A percentile compares a stretch with the other conserved stretches of the same genome.
These are phyloP conservation scores for Ophioninae sp. DNA, from an alignment of 2,888 invertebrate species.

Conservation along the genomic window DNA sequence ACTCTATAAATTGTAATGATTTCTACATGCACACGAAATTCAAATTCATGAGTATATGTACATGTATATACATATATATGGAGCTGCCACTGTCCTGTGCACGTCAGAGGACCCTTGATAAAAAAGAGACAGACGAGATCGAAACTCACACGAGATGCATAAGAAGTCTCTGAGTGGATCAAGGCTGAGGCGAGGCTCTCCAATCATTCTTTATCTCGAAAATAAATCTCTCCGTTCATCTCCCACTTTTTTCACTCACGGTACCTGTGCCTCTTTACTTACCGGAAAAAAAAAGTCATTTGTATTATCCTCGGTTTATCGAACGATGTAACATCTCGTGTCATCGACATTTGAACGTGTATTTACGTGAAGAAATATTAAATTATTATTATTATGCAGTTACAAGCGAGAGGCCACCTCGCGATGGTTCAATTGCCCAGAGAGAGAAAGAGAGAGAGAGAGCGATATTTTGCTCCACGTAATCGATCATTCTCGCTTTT, in stretches of 20 bases:
- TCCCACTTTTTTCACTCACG: conserved; percentile 36
- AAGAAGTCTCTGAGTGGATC: conserved; percentile 72
- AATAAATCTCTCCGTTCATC: conserved; percentile 61
- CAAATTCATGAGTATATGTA: conserved; percentile 8
- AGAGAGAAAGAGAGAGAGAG: background rate
- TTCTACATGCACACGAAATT: background rate
- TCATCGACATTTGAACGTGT: conserved; percentile 37
- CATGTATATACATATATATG: conserved; percentile 16
- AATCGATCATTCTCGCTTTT: conserved; percentile 32
- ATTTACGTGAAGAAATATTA: background rate
- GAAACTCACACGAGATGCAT: conserved; percentile 62
- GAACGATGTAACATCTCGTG: conserved; percentile 41
- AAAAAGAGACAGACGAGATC: conserved; percentile 67
- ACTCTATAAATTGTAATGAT: conserved; percentile 14
- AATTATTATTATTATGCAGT: conserved; percentile 30
- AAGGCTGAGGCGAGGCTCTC: conserved; percentile 71
- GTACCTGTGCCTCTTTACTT: conserved; percentile 18
- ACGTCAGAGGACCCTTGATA: conserved; percentile 24
- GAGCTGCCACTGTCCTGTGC: conserved; percentile 37
- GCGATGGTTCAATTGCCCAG: conserved; percentile 24
- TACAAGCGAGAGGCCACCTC: background rate
- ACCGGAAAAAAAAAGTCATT: conserved; percentile 28
- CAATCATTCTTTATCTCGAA: conserved; percentile 64
- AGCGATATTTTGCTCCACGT: conserved; percentile 32
- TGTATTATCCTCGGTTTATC: conserved; percentile 48